These are phyloP conservation scores for Microtus montanus DNA, from an alignment of 2,113 vertebrate genomes.

Conservation along the genomic window DNA sequence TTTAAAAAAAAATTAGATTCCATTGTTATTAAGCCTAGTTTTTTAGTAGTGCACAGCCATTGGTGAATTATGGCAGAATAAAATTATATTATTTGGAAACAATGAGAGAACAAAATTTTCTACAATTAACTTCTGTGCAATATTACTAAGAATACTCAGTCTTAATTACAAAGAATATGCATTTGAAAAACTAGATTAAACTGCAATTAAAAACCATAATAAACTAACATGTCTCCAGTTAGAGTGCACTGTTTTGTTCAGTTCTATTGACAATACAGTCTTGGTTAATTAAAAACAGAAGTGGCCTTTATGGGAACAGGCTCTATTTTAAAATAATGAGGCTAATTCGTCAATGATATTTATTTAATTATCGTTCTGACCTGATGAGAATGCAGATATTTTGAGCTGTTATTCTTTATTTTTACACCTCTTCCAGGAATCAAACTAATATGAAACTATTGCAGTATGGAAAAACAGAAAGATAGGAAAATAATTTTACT, in stretches of 20 bases:
- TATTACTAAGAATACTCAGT: constrained; percentile 45
- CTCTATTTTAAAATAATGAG: constrained; percentile 74
- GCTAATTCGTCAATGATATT: constrained; percentile 62
- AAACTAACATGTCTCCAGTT: constrained; percentile 54
- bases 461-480: not conserved
- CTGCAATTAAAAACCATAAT: constrained; percentile 58
- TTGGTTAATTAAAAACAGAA: constrained; percentile 77
- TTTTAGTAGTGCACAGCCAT: not conserved
- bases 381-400: constrained; percentile 60
- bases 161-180: constrained; percentile 64
- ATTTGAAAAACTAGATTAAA: constrained; percentile 71
- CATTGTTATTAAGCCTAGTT: not conserved
- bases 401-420: constrained; percentile 48
- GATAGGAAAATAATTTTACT: not conserved
- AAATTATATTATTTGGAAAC: constrained; percentile 58
- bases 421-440: not conserved
- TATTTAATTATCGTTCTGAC: constrained; percentile 62
- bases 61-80: not conserved
- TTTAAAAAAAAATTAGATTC: not conserved
- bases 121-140: constrained; percentile 62
- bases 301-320: constrained; percentile 57
- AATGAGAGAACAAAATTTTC: constrained; percentile 56
- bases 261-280: not conserved
- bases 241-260: constrained; percentile 62
- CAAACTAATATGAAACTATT: not conserved